Percentiles rank a stretch among this genome's conserved stretches.
Conservation (phyloP, 2,113 vertebrate species). For the Pseudopipra pipra region DNA sequence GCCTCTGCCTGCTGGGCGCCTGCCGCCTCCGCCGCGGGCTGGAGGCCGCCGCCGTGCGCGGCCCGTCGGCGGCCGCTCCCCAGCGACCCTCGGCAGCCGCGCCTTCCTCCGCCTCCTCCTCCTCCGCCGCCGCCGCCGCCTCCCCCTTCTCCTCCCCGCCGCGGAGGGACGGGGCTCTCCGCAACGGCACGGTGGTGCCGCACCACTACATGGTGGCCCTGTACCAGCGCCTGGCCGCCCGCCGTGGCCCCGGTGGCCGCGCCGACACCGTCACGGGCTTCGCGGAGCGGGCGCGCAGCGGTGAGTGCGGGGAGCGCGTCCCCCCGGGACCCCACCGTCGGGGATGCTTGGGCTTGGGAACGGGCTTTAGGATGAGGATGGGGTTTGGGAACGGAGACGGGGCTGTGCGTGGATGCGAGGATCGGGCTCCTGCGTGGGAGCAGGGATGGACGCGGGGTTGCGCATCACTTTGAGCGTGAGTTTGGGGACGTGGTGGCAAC, state of each 20-base stretch:
- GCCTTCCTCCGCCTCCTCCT: conserved; percentile 8
- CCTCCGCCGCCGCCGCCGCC: not conserved
- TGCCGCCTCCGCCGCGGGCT: conserved; percentile 45
- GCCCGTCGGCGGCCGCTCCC: not conserved
- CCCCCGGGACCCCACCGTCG: not conserved
- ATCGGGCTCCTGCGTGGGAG: not conserved
- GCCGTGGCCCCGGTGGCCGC: conserved; percentile 17
- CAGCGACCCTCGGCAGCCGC: conserved; percentile 6
- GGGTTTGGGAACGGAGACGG: not conserved
- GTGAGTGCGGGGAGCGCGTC: conserved; percentile 10
- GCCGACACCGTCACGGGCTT: conserved; percentile 86
- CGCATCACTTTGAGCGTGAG: not conserved
- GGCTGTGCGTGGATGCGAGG: not conserved
- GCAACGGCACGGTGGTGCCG: conserved; percentile 76
- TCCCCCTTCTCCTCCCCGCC: conserved; percentile 9
- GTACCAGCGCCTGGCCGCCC: conserved; percentile 75
- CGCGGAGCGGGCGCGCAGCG: conserved; percentile 73
- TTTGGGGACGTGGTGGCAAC: not conserved
- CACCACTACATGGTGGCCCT: conserved; percentile 86
- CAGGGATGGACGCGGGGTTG: no score
- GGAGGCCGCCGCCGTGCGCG: conserved; percentile 36
- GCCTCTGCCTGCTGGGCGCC: conserved; percentile 62
- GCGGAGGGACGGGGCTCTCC: not conserved
- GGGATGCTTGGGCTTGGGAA: not conserved
- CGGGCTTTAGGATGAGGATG: not conserved